These are phyloP conservation scores for Drosophila tropicalis DNA, from an alignment of 1,140 invertebrate genomes.

Conservation along the genomic window DNA sequence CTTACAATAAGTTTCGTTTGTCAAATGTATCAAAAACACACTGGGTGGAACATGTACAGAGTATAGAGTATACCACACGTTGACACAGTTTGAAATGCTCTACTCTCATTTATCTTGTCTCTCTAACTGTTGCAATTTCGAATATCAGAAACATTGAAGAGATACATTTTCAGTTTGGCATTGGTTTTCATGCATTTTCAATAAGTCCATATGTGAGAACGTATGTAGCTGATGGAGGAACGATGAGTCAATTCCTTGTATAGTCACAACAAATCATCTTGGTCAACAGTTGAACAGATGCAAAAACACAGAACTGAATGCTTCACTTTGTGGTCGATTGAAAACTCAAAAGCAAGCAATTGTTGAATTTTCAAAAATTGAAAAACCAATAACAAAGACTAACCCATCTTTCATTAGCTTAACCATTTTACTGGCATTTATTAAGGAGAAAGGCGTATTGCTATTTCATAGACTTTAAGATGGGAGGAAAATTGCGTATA, in stretches of 20 bases:
- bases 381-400: no score
- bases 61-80: constrained; percentile 28
- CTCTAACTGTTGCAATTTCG: constrained; percentile 9
- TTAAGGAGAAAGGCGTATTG: neutral
- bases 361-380: no score
- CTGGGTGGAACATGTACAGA: neutral
- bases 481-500: neutral
- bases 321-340: neutral
- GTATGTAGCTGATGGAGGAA: neutral
- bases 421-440: no score
- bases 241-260: neutral
- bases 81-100: constrained; percentile 34
- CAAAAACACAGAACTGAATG: neutral
- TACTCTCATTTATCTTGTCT: constrained; percentile 13
- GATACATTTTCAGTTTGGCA: neutral
- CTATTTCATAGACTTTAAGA: neutral
- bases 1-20: constrained; percentile 41
- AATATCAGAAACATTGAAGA: constrained; percentile 6
- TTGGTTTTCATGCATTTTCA: constrained; percentile 28
- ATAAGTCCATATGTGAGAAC: constrained; percentile 1
- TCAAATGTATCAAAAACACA: constrained; percentile 53
- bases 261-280: constrained; percentile 2
- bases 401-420: no score
- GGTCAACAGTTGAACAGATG: neutral
- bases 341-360: neutral